A percentile compares a stretch with the other conserved stretches of the same genome.
These are phyloP conservation scores for Calephelis nemesis DNA, from an alignment of 1,140 invertebrate genomes.

Conservation along the genomic window DNA sequence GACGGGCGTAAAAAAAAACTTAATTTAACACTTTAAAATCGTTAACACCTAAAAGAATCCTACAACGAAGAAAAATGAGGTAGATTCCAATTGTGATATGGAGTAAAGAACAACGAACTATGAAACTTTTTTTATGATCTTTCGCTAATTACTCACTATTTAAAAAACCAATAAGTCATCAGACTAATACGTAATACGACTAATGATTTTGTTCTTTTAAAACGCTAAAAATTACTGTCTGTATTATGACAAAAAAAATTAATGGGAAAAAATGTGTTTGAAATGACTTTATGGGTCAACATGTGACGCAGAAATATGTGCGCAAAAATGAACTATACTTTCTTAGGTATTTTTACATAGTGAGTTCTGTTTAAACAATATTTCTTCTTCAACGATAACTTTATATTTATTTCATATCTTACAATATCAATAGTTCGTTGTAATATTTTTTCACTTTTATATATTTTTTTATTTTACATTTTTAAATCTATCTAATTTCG, in stretches of 20 bases:
- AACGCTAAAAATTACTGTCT: no score
- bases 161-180: neutral
- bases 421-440: constrained; percentile 69
- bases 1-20: constrained; percentile 40
- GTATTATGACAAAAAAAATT: no score
- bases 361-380: constrained; percentile 9
- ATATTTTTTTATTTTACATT: constrained; percentile 47
- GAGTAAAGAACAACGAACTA: constrained; percentile 58
- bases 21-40: constrained; percentile 47
- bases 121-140: constrained; percentile 16
- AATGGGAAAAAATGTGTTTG: no score
- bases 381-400: constrained; percentile 42
- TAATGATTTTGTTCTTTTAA: no score
- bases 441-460: constrained; percentile 53
- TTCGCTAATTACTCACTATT: neutral
- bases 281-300: no score
- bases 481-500: constrained; percentile 60
- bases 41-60: constrained; percentile 68
- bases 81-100: constrained; percentile 76
- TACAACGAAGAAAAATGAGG: constrained; percentile 73
- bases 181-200: no score
- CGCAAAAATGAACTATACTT: neutral
- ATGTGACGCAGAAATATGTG: no score
- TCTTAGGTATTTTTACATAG: constrained; percentile 1
- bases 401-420: constrained; percentile 40